Base-by-base conservation (phyloP, 2,113 vertebrate genomes). In the Istiophorus platypterus region DNA sequence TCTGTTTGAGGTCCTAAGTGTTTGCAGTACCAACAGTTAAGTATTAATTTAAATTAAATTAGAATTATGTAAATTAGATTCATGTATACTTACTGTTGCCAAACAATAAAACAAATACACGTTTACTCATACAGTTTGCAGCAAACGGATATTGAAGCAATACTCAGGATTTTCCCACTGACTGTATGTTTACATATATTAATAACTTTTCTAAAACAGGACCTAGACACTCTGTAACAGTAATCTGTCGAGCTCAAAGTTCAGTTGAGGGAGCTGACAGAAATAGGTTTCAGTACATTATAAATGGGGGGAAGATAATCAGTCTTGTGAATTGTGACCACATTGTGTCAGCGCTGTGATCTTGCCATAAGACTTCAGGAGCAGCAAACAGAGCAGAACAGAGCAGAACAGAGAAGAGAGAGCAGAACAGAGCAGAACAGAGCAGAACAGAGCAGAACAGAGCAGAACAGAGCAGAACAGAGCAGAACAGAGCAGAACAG, bases 281-380 rank as follows among this genome's bases (percentile, higher is more conserved):
- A 88, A 89, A 89, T 63, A 79, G 80, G 80, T 77, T 81, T 89
- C 87, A 84, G 84, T 73, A 81, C 68, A 88, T 92, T 91, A 89
- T 85, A 81, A 91, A 91, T 84, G 64, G 52, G 27, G 41, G 58
- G 39, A 31, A 79, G 90, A 82, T 91, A 92, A 92, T 91, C 89
- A 92, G 88, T 83, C 88, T 89, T 89, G 89, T 83, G 91, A 85
- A 82, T 93, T 87, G 90, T 91, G 91, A 91, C 90, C 86, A 91
- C 86, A 85, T 82, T 88, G 90, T 92, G 92, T 88, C 92, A 86
- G 37, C 51, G 85, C 82, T 81, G 87, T 85, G 89, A 93, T 91
- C 86, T 87, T 68, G 72, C 87, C 76, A 87, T 69, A 67, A 87
- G 90, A 90, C 90, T 78, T 89, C 76, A 77, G 89, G 73, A 37